Conservation (phyloP, 2,888 invertebrate species). For the Bombyx huttoni region DNA sequence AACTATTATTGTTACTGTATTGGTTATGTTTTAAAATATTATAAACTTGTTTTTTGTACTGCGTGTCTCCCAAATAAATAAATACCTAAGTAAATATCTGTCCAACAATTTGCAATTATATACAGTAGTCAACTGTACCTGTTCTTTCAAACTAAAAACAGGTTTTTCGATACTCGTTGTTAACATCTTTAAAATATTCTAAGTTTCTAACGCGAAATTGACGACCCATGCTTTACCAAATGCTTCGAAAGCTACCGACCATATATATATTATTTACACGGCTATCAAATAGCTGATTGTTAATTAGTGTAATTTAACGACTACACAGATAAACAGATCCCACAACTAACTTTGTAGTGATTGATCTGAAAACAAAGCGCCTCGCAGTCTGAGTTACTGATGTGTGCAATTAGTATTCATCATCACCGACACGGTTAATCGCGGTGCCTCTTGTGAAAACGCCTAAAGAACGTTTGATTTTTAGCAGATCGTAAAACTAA, state of each 20-base stretch:
- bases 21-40: too few species aligned
- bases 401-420: constrained; percentile 15
- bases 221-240: not conserved
- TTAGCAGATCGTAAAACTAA: constrained; percentile 25
- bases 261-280: not conserved
- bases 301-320: not conserved
- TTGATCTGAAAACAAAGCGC: constrained; percentile 23
- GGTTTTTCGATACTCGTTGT: too few species aligned
- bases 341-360: constrained; percentile 3
- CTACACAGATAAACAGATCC: not conserved
- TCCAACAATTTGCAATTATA: too few species aligned
- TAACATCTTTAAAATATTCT: too few species aligned
- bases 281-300: not conserved
- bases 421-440: constrained; percentile 14
- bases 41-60: too few species aligned
- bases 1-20: too few species aligned
- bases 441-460: constrained; percentile 10
- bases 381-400: constrained; percentile 30
- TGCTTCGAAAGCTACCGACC: not conserved
- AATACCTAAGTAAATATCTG: too few species aligned
- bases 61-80: too few species aligned
- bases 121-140: too few species aligned
- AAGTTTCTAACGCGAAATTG: too few species aligned
- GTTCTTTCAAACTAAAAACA: too few species aligned
- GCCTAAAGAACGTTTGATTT: constrained; percentile 8